These are phyloP conservation scores for Artibeus lituratus DNA, from an alignment of 2,797 vertebrate genomes.

Conservation along the genomic window DNA sequence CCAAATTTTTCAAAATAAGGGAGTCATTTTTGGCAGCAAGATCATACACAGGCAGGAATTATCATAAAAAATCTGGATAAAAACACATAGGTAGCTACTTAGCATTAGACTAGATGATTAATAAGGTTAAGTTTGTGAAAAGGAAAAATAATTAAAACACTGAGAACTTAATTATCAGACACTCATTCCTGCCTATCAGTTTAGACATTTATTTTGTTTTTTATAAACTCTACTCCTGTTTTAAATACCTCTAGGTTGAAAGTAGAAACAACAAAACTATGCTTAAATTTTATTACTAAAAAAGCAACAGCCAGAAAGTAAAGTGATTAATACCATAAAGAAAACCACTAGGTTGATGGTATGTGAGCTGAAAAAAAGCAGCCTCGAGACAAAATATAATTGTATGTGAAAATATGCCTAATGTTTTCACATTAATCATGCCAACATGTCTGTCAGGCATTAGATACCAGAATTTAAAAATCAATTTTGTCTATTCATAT, in stretches of 20 bases:
- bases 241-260: slow-evolving; percentile 47
- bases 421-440: slow-evolving; percentile 7
- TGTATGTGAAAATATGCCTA: background rate
- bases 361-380: background rate
- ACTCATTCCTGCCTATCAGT: background rate
- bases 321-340: slow-evolving; percentile 25
- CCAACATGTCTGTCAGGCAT: slow-evolving; percentile 16
- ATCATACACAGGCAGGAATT: slow-evolving; percentile 56
- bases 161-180: slow-evolving; percentile 42
- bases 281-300: slow-evolving; percentile 47
- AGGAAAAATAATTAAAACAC: slow-evolving; percentile 40
- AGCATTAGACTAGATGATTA: slow-evolving; percentile 34
- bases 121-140: slow-evolving; percentile 7
- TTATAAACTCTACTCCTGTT: background rate
- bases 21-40: slow-evolving; percentile 51
- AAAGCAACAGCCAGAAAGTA: slow-evolving; percentile 24
- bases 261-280: slow-evolving; percentile 42
- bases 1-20: slow-evolving; percentile 51
- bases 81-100: slow-evolving; percentile 4
- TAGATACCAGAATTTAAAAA: slow-evolving; percentile 30
- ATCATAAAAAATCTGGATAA: slow-evolving; percentile 53
- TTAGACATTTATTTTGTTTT: slow-evolving; percentile 22
- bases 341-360: background rate
- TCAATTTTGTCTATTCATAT: background rate
- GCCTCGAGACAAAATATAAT: background rate